phyloP scores from a whole-genome alignment of 2,888 invertebrate genomes.

The Oithona nana region DNA sequence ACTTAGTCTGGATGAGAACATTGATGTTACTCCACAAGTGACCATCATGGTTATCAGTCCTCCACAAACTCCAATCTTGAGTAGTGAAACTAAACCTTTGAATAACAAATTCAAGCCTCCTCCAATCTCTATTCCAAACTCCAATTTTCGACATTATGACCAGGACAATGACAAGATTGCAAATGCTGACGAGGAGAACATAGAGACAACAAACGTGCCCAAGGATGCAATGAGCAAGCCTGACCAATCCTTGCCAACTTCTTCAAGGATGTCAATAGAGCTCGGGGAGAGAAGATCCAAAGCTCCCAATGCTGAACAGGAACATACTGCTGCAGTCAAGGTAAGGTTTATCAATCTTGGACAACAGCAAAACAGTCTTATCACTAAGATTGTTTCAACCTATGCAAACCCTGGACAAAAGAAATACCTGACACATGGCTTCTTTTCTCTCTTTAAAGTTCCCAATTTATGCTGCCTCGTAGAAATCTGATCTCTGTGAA shows the following conservation, averaged over 20 bases:
- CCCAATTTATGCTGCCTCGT: too few species aligned
- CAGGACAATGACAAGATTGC: background rate
- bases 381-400: too few species aligned
- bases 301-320: background rate
- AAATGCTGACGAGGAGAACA: background rate
- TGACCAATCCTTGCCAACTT: background rate
- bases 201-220: background rate
- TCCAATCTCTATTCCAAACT: conserved; percentile 20
- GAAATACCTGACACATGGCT: too few species aligned
- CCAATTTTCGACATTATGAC: conserved; percentile 18
- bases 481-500: too few species aligned
- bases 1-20: background rate
- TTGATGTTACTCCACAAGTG: background rate
- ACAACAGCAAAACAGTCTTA: too few species aligned
- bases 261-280: background rate
- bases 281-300: background rate
- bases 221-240: conserved; percentile 5
- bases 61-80: too few species aligned
- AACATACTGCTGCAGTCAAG: background rate
- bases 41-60: background rate
- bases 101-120: conserved; percentile 16
- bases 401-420: too few species aligned
- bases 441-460: too few species aligned
- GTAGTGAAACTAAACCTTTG: too few species aligned
- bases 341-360: too few species aligned